Conservation (phyloP, 30 jellyfish, hydroid and myxozoan genomes). For the Sanderia malayensis region DNA sequence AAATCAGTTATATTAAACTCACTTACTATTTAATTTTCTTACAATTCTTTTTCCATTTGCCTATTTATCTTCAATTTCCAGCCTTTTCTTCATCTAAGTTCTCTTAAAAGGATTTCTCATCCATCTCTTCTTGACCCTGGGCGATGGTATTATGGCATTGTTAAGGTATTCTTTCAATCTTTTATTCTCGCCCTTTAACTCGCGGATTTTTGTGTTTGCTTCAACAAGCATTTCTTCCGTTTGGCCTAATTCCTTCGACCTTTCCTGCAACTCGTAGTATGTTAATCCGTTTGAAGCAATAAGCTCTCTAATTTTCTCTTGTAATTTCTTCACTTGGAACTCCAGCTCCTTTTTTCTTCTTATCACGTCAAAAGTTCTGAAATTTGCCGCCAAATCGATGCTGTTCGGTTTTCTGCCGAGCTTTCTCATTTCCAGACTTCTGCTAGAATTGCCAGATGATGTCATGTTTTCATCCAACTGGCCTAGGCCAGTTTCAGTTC, state of each 20-base stretch:
- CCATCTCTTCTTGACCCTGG: constrained; percentile 32
- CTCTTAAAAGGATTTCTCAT: constrained; percentile 40
- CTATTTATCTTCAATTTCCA: background rate
- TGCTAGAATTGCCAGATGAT: too few relatives aligned
- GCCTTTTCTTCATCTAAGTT: background rate
- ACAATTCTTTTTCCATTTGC: background rate
- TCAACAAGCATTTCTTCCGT: constrained; percentile 9
- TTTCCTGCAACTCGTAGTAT: background rate
- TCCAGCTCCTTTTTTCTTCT: background rate
- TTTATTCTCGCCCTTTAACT: constrained; percentile 9
- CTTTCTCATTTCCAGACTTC: background rate
- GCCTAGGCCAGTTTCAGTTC: background rate
- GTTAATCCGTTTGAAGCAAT: background rate
- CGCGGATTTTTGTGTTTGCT: background rate
- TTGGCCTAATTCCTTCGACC: background rate
- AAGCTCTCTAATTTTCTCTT: background rate
- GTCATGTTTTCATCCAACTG: too few relatives aligned
- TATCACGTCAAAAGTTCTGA: background rate
- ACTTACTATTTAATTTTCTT: too few relatives aligned
- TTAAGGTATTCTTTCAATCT: constrained; percentile 41
- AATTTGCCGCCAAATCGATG: background rate
- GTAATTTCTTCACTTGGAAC: background rate
- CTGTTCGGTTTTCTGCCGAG: background rate
- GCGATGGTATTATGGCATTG: background rate
- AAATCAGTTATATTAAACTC: background rate